phyloP scores from a whole-genome alignment of 2,888 invertebrate species.

The Cremastinae sp. region DNA sequence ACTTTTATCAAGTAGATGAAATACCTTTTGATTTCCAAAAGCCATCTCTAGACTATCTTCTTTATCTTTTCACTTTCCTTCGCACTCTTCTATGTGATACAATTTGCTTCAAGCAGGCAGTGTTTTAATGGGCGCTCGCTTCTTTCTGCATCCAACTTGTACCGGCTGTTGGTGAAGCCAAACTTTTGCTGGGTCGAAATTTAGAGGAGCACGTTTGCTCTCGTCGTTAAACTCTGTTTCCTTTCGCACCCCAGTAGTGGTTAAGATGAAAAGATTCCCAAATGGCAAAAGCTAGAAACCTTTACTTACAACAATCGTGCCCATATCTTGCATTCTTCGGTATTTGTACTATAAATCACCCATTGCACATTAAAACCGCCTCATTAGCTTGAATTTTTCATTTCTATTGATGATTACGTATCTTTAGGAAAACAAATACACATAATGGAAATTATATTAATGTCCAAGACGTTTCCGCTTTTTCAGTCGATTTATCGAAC shows the following conservation, averaged over 20 bases:
- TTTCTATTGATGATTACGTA: constrained; percentile 17
- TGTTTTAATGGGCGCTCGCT: constrained; percentile 1
- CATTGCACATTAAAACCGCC: neutral
- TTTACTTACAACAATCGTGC: constrained; percentile 62
- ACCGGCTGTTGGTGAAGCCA: constrained; percentile 41
- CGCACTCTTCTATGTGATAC: constrained; percentile 3
- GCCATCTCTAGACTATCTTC: no score
- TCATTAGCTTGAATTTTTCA: constrained; percentile 45
- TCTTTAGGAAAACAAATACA: constrained; percentile 4
- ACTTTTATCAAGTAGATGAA: no score
- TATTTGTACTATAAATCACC: constrained; percentile 52
- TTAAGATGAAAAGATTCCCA: constrained; percentile 67
- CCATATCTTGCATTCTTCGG: constrained; percentile 58
- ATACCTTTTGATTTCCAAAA: no score
- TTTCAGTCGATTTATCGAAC: neutral
- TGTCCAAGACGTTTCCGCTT: constrained; percentile 31
- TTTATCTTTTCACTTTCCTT: constrained; percentile 33
- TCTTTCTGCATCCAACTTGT: constrained; percentile 22
- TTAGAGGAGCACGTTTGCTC: constrained; percentile 11
- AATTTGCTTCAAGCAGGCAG: constrained; percentile 16
- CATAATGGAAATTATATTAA: constrained; percentile 45
- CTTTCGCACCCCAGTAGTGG: constrained; percentile 60
- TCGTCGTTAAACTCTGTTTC: constrained; percentile 40
- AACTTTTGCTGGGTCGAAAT: constrained; percentile 51
- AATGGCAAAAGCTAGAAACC: constrained; percentile 63